A percentile compares a stretch with the other conserved stretches of the same genome.
Evolutionary conservation across 37 sponge, comb jelly and placozoan genomes (phyloP).

Genomic region (Diacarnus erythraeanus): DNA sequence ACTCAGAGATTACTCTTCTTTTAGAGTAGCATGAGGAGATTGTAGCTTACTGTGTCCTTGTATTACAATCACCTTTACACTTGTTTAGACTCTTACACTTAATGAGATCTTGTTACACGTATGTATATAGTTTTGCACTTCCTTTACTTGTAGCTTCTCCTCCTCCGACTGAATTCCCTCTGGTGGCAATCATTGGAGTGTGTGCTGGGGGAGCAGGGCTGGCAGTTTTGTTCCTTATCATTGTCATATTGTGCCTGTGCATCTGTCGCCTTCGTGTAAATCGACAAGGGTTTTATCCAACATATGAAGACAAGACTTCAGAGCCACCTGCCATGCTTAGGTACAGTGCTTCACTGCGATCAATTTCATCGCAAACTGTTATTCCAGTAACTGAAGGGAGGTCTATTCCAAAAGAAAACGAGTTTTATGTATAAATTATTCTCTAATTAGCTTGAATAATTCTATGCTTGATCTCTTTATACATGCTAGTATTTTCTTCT

Average conservation of each 20-base stretch:
- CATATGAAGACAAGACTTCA: slow-evolving; percentile 44
- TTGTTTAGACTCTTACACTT: neutral
- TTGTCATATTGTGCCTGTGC: slow-evolving; percentile 29
- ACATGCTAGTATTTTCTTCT: too few relatives aligned
- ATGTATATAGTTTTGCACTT: neutral
- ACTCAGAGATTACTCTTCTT: too few relatives aligned
- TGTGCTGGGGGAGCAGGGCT: slow-evolving; percentile 23
- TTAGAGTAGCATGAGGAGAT: too few relatives aligned
- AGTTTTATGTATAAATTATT: slow-evolving; percentile 29
- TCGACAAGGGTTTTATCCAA: slow-evolving; percentile 51
- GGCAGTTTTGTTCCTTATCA: slow-evolving; percentile 7
- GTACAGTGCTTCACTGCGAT: slow-evolving; percentile 57
- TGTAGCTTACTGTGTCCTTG: too few relatives aligned
- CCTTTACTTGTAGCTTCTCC: neutral
- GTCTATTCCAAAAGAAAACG: slow-evolving; percentile 37
- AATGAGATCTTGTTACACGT: neutral
- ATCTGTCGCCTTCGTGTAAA: slow-evolving; percentile 14
- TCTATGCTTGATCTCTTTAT: too few relatives aligned
- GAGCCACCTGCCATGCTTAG: slow-evolving; percentile 59
- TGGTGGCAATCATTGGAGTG: slow-evolving; percentile 20
- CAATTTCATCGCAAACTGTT: slow-evolving; percentile 57
- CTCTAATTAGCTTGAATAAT: too few relatives aligned
- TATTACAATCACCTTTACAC: neutral
- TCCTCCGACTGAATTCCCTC: slow-evolving; percentile 7
- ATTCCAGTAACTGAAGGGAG: slow-evolving; percentile 24